Evolutionary conservation across 2,113 vertebrate species (phyloP).

Genomic region (Bostrychus sinensis): DNA sequence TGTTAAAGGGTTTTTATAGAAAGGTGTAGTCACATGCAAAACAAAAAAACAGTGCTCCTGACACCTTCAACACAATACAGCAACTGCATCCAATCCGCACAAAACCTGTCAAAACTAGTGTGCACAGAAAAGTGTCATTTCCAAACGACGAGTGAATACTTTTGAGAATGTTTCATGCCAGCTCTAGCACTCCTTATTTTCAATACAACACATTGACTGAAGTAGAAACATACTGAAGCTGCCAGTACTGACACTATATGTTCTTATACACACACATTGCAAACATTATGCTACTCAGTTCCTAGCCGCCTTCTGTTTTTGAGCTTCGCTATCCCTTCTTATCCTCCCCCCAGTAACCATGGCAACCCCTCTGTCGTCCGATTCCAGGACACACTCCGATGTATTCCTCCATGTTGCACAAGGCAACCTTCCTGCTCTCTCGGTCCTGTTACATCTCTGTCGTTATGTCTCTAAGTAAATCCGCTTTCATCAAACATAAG

Average conservation of each 20-base stretch:
- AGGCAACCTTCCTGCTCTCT: conserved; percentile 58
- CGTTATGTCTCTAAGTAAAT: conserved; percentile 9
- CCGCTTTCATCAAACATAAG: conserved; percentile 43
- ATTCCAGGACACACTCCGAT: conserved; percentile 67
- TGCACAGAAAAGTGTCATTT: conserved; percentile 5
- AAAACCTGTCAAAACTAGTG: conserved; percentile 7
- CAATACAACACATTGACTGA: background rate
- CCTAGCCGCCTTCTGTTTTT: conserved; percentile 45
- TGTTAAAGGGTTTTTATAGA: too few species aligned
- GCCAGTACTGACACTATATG: conserved; percentile 16
- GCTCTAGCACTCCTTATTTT: background rate
- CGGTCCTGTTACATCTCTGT: conserved; percentile 20
- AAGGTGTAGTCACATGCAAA: background rate
- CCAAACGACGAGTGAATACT: background rate
- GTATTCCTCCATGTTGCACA: conserved; percentile 56
- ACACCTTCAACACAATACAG: background rate
- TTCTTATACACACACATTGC: background rate
- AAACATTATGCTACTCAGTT: conserved; percentile 19
- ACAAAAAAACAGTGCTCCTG: background rate
- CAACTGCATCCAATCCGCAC: conserved; percentile 28
- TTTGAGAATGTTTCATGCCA: background rate
- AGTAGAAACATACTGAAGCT: background rate
- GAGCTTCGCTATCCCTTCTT: conserved; percentile 47
- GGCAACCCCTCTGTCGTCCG: conserved; percentile 64
- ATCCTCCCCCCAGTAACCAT: conserved; percentile 63